Percentiles rank a stretch among this genome's conserved stretches.
Evolutionary conservation across 2,888 invertebrate species (phyloP).

Genomic region (Polydrusus pterygomalis): DNA sequence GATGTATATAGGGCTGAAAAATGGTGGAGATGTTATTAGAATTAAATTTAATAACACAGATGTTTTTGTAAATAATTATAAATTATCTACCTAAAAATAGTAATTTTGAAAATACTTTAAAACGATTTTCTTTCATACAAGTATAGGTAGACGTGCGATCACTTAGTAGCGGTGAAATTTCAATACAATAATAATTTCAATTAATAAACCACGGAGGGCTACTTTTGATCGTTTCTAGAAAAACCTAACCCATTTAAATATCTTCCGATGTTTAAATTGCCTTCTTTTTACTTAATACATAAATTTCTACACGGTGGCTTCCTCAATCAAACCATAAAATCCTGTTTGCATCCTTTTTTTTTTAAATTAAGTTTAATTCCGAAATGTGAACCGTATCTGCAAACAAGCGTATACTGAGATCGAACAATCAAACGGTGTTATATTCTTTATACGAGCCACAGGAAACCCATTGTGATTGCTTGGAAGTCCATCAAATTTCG

Average conservation of each 20-base stretch:
- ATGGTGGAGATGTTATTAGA: no score
- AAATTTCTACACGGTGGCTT: neutral
- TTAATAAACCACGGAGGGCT: no score
- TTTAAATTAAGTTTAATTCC: conserved; percentile 17
- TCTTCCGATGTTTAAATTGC: neutral
- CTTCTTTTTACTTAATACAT: neutral
- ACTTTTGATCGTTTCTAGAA: no score
- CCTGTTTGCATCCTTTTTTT: neutral
- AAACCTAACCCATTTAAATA: neutral
- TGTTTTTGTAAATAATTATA: no score
- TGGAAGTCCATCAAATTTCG: conserved; percentile 35
- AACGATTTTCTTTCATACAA: no score
- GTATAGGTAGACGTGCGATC: no score
- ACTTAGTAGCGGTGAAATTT: no score
- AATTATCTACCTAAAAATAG: no score
- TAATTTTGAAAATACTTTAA: no score
- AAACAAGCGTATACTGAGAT: conserved; percentile 13
- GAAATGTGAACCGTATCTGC: conserved; percentile 21
- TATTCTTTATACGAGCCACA: conserved; percentile 26
- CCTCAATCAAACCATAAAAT: conserved; percentile 14
- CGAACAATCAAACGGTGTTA: conserved; percentile 32
- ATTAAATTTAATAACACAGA: no score
- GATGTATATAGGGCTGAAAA: no score
- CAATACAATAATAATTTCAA: no score
- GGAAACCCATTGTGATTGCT: conserved; percentile 40